These are phyloP conservation scores for Ceratoteleas bidentatus DNA, from an alignment of 1,140 invertebrate genomes.

Conservation along the genomic window DNA sequence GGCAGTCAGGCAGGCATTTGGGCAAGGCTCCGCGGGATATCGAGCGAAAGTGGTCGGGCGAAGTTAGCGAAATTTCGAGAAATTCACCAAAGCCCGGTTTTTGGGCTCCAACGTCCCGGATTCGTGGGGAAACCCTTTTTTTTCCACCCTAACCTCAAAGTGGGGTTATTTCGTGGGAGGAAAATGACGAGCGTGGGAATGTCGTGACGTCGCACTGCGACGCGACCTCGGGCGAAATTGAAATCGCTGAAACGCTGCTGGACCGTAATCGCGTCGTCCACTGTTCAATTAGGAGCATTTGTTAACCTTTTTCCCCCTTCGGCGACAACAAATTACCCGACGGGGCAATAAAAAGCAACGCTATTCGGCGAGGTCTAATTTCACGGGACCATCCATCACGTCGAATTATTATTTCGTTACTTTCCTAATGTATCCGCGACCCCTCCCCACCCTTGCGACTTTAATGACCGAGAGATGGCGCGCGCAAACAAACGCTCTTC, in stretches of 20 bases:
- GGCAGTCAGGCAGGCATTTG: background rate
- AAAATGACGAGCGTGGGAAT: too few relatives aligned
- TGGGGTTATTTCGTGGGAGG: too few relatives aligned
- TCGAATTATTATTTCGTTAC: conserved; percentile 45
- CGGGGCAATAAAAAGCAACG: conserved; percentile 17
- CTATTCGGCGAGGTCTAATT: conserved; percentile 25
- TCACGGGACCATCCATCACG: conserved; percentile 20
- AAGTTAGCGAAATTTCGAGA: background rate
- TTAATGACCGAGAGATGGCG: conserved; percentile 7
- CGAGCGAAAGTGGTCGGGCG: background rate
- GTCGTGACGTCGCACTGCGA: too few relatives aligned
- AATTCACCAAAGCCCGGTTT: too few relatives aligned
- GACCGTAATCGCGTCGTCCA: too few relatives aligned
- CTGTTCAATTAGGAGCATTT: too few relatives aligned
- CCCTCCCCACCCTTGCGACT: background rate
- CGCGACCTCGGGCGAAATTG: too few relatives aligned
- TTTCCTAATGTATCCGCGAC: conserved; percentile 14
- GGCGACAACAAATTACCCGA: background rate
- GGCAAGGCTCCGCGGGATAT: background rate
- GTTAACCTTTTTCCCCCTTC: conserved; percentile 10
- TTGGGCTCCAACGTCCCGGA: too few relatives aligned
- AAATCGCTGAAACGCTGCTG: too few relatives aligned
- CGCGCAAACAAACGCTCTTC: too few relatives aligned
- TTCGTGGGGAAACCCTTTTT: too few relatives aligned
- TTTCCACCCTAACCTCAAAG: too few relatives aligned